Percentiles rank a stretch among this genome's conserved stretches.
These are phyloP conservation scores for Drosophila mimetica DNA, from an alignment of 2,888 invertebrate genomes.

Conservation along the genomic window DNA sequence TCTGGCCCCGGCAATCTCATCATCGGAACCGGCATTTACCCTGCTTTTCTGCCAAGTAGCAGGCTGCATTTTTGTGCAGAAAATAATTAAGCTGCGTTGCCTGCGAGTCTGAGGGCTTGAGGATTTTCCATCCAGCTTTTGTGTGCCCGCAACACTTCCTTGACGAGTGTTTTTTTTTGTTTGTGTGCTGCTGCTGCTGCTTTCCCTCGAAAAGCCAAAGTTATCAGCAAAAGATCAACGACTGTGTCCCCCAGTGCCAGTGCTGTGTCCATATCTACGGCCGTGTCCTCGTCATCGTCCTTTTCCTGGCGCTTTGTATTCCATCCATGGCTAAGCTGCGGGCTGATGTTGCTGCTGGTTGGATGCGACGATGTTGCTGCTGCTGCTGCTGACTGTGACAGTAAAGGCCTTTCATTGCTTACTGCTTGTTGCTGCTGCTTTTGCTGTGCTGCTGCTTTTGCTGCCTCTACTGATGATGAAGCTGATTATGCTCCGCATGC, in stretches of 20 bases:
- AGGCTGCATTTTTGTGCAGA: slow-evolving; percentile 19
- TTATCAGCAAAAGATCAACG: slow-evolving; percentile 81
- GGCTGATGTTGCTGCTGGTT: slow-evolving; percentile 43
- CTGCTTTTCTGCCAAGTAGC: neutral
- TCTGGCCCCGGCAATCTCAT: slow-evolving; percentile 32
- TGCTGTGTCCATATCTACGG: slow-evolving; percentile 32
- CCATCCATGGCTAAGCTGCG: slow-evolving; percentile 58
- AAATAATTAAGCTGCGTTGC: slow-evolving; percentile 64
- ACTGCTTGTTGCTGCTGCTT: slow-evolving; percentile 33
- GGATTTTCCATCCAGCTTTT: slow-evolving; percentile 20
- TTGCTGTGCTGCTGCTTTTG: slow-evolving; percentile 23
- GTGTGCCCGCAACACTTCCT: slow-evolving; percentile 58
- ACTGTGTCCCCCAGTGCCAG: slow-evolving; percentile 29
- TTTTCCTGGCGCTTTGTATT: slow-evolving; percentile 65
- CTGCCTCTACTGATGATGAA: slow-evolving; percentile 54
- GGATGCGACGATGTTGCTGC: slow-evolving; percentile 15
- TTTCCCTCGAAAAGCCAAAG: slow-evolving; percentile 66
- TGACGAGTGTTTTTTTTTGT: slow-evolving; percentile 42
- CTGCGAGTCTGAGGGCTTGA: slow-evolving; percentile 1
- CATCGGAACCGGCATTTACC: slow-evolving; percentile 15
- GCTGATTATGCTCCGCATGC: slow-evolving; percentile 61
- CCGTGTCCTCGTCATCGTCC: slow-evolving; percentile 44
- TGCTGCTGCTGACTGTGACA: slow-evolving; percentile 48
- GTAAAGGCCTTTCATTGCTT: slow-evolving; percentile 42
- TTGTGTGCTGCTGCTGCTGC: slow-evolving; percentile 6